Percentiles rank a stretch among this genome's conserved stretches.
These are phyloP conservation scores for Leptopterna dolabrata DNA, from an alignment of 2,888 invertebrate genomes.

Conservation along the genomic window DNA sequence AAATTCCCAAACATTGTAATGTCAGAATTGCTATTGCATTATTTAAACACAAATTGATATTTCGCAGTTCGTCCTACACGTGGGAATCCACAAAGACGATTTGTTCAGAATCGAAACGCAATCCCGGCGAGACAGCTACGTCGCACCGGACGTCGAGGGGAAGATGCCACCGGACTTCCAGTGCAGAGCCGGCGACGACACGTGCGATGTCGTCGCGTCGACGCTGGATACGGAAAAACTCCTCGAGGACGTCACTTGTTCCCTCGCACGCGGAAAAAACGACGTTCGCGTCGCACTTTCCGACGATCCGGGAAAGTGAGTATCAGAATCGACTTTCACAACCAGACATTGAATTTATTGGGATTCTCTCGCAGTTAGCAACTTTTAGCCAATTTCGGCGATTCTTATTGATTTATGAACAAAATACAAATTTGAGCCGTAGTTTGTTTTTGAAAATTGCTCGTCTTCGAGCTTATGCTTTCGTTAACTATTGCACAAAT, in stretches of 20 bases:
- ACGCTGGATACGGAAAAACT: conserved; percentile 69
- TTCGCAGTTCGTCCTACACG: conserved; percentile 73
- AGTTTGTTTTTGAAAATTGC: too few species aligned
- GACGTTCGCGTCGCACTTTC: conserved; percentile 72
- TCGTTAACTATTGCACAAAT: too few species aligned
- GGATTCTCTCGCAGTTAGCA: not conserved
- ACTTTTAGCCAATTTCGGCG: too few species aligned
- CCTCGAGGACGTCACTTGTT: conserved; percentile 71
- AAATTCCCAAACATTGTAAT: too few species aligned
- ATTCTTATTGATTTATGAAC: too few species aligned
- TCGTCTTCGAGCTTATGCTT: too few species aligned
- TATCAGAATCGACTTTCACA: not conserved
- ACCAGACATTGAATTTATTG: not conserved
- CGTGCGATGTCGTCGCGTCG: conserved; percentile 63
- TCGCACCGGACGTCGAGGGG: conserved; percentile 71
- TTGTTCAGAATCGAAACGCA: conserved; percentile 77
- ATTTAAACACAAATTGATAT: too few species aligned
- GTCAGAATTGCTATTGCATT: too few species aligned
- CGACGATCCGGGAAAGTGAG: conserved; percentile 72
- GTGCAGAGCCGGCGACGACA: conserved; percentile 66
- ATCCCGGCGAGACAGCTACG: conserved; percentile 75
- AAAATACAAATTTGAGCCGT: too few species aligned
- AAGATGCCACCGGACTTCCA: conserved; percentile 68
- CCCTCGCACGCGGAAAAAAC: conserved; percentile 70
- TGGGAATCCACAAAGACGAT: conserved; percentile 76